Base-by-base conservation (phyloP, 2,113 vertebrate genomes). In the Neogale vison region DNA sequence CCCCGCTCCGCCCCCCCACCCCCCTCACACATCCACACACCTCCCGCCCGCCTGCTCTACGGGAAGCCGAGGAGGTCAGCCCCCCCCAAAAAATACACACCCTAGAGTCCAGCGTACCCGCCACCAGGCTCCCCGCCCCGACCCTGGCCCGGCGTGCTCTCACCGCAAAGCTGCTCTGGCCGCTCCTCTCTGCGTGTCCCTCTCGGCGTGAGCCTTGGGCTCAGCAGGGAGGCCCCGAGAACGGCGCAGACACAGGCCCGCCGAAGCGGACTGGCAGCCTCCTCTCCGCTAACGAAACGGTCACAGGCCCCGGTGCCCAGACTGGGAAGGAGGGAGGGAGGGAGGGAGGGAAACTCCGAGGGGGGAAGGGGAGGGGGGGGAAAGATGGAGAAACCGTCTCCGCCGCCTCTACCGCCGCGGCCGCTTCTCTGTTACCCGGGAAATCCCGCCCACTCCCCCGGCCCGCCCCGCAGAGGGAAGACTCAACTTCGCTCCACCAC, bases 391-490 rank as follows among this genome's bases (percentile, higher is more conserved):
- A 98, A 98, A 98, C 98, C 98, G 98, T 98, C 98, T 98, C 98
- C 97, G 98, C 98, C 97, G 98, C 98, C 96, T 98, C 98, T 97
- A 98, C 98, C 97, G 98, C 96, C 98, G 97, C 98, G 98, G 98
- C 98, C 98, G 98, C 98, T 99, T 98, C 98, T 98, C 98, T 98
- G 98, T 99, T 98, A 98, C 98, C 98, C 98, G 98, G 98, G 98
- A 99, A 98, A 99, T 99, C 98, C 98, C 98, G 98, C 98, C 98
- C 98, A 98, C 98, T 98, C 98, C 88, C 76, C 92, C 67, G 96
- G 88, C 97, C 97, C 98, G 98, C 97, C 96, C 98, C 96, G 83
- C 95, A 67, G 76, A 97, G 97, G 96, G 97, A 97, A 96, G 96
- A 96, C 96, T 93, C 71, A 74, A 63, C 80, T 82, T 96, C 96